A percentile compares a stretch with the other conserved stretches of the same genome.
phyloP scores from a whole-genome alignment of 2,797 vertebrate genomes.

The Steatocranus sp. region DNA sequence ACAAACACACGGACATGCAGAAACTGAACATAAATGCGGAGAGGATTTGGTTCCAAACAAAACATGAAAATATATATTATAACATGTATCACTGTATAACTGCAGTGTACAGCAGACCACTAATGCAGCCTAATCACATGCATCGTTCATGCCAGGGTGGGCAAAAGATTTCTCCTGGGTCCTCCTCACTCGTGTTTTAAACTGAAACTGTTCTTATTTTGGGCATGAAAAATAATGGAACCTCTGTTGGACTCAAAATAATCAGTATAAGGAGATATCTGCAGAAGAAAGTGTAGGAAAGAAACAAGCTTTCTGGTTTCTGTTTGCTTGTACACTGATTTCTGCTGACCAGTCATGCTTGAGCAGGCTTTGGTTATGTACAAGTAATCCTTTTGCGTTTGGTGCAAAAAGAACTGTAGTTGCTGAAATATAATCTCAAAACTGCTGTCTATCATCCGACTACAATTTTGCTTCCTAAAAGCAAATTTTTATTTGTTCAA shows the following conservation, averaged over 20 bases:
- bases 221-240: neutral
- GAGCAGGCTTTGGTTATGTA: neutral
- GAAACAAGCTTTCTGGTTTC: neutral
- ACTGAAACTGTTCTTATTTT: neutral
- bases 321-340: neutral
- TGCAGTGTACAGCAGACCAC: neutral
- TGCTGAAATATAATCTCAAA: neutral
- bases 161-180: neutral
- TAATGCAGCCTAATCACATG: neutral
- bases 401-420: neutral
- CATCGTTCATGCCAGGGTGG: neutral
- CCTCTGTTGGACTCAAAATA: neutral
- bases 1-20: neutral
- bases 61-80: conserved; percentile 1
- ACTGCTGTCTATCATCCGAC: neutral
- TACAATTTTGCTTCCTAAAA: neutral
- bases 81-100: neutral
- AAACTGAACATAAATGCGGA: neutral
- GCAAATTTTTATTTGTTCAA: neutral
- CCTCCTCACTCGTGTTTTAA: neutral
- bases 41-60: neutral
- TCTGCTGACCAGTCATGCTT: neutral
- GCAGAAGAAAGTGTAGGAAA: neutral
- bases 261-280: neutral
- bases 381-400: neutral